Evolutionary conservation across 2,113 vertebrate genomes (phyloP).

Genomic region (rat (Rattus norvegicus)): GRCr8 NC_086020.1:149363501-149364000

Average conservation of each 20-base stretch:
- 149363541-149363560: background rate
- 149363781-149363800: background rate
- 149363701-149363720: too few species aligned
- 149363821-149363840: background rate
- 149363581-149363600: background rate
- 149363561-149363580: background rate
- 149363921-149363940: background rate
- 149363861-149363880: constrained; percentile 14
- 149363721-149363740: background rate
- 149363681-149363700: background rate
- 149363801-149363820: background rate
- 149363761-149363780: background rate
- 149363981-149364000: constrained; percentile 46
- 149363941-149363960: constrained; percentile 14
- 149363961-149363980: background rate
- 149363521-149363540: background rate
- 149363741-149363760: background rate
- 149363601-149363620: background rate
- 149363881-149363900: background rate
- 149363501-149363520: background rate
- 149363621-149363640: background rate
- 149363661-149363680: too few species aligned
- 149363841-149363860: constrained; percentile 1
- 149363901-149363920: constrained; percentile 39
- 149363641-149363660: background rate